Conservation (phyloP, 2,113 vertebrate species). For the Miniopterus natalensis region DNA sequence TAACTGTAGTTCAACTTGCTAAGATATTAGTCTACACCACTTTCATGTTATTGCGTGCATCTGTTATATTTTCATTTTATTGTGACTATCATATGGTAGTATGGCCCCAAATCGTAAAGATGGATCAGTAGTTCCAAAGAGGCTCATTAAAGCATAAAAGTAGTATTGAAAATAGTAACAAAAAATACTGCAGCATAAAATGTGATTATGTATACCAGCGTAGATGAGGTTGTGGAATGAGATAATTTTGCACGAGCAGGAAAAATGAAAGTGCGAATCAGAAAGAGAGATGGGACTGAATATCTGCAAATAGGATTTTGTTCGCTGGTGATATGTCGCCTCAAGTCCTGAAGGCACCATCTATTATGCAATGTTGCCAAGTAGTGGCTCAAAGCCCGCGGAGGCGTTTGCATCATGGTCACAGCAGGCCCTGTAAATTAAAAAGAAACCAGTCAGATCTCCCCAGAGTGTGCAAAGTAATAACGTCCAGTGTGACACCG, state of each 20-base stretch:
- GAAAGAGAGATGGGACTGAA: background rate
- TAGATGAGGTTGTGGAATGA: background rate
- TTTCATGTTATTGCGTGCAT: background rate
- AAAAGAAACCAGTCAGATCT: background rate
- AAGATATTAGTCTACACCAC: background rate
- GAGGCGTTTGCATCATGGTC: constrained; percentile 11
- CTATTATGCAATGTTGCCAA: background rate
- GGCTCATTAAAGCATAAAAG: background rate
- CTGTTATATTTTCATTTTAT: background rate
- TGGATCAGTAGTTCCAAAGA: background rate
- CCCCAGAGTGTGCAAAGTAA: background rate
- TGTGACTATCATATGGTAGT: too few species aligned
- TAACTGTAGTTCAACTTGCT: background rate
- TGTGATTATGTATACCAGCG: background rate
- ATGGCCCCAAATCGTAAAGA: background rate
- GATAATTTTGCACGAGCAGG: background rate
- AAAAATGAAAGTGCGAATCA: background rate
- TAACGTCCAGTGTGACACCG: background rate
- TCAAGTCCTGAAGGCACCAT: background rate
- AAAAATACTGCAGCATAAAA: background rate
- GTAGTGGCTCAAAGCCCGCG: background rate
- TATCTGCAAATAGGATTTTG: background rate
- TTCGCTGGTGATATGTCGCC: background rate
- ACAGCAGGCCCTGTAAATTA: background rate
- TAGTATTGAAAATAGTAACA: background rate